Evolutionary conservation across 2,888 invertebrate species (phyloP).

Genomic region (Disparrhopalites patrizii): DNA sequence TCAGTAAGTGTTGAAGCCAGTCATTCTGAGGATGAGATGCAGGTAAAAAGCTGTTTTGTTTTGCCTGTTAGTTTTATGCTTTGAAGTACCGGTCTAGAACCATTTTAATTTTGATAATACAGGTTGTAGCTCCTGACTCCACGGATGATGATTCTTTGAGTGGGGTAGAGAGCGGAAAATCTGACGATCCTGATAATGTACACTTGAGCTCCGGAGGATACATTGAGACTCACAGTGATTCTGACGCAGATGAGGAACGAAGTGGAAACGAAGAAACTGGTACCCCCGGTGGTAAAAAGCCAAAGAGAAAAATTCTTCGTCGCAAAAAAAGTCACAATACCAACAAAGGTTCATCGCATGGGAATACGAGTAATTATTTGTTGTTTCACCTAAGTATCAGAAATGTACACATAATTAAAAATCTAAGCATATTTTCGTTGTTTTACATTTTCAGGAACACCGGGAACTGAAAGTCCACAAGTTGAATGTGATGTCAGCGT

Average conservation of each 20-base stretch:
- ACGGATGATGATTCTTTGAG: constrained; percentile 45
- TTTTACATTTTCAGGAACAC: background rate
- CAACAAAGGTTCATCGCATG: constrained; percentile 6
- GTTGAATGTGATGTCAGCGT: constrained; percentile 21
- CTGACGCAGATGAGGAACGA: constrained; percentile 55
- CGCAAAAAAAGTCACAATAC: constrained; percentile 54
- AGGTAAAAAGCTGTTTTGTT: constrained; percentile 49
- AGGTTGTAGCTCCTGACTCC: constrained; percentile 33
- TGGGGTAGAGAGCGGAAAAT: constrained; percentile 38
- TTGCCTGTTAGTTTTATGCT: constrained; percentile 4
- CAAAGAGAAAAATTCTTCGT: constrained; percentile 51
- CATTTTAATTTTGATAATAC: background rate
- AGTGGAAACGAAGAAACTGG: constrained; percentile 51
- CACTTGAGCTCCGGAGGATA: constrained; percentile 40
- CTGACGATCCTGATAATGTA: constrained; percentile 38
- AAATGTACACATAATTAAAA: no score
- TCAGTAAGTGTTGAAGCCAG: constrained; percentile 76
- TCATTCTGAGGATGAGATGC: constrained; percentile 70
- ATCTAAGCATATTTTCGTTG: no score
- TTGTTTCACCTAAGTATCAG: no score
- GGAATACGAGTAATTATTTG: no score
- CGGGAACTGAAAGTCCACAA: constrained; percentile 11
- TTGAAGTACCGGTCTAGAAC: background rate
- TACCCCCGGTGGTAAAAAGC: constrained; percentile 36
- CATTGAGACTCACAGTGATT: constrained; percentile 50